These are phyloP conservation scores for Galeruca laticollis DNA, from an alignment of 2,888 invertebrate species.

Conservation along the genomic window DNA sequence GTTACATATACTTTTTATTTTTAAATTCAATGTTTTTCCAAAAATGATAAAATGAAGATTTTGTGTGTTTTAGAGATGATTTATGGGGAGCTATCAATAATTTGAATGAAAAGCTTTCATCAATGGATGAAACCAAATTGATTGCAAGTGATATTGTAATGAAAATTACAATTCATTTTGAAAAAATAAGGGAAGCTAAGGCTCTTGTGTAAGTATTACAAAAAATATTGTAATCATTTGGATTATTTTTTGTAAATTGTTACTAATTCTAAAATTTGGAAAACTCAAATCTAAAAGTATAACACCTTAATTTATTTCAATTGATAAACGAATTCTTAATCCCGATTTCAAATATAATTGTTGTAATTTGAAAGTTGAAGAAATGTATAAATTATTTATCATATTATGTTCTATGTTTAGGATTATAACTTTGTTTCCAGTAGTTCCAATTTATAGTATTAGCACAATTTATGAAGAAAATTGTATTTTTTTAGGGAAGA, in stretches of 20 bases:
- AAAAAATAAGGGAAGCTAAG: constrained; percentile 83
- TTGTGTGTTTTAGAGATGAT: constrained; percentile 73
- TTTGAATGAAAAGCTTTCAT: constrained; percentile 78
- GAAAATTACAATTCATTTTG: constrained; percentile 86
- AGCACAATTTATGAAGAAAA: neutral
- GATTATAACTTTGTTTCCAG: neutral
- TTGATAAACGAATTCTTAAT: too few relatives aligned
- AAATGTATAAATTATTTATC: too few relatives aligned
- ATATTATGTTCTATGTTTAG: too few relatives aligned
- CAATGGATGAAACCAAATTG: constrained; percentile 85
- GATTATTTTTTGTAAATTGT: too few relatives aligned
- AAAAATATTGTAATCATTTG: constrained; percentile 10
- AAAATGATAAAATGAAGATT: too few relatives aligned
- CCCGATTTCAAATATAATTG: too few relatives aligned
- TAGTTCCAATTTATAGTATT: neutral
- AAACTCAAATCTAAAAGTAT: too few relatives aligned
- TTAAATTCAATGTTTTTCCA: too few relatives aligned
- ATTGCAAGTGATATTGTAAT: constrained; percentile 86
- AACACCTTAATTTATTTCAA: too few relatives aligned
- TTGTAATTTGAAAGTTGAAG: too few relatives aligned
- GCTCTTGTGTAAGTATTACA: constrained; percentile 76
- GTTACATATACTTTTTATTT: too few relatives aligned
- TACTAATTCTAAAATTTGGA: too few relatives aligned
- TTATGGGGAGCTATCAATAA: constrained; percentile 85
- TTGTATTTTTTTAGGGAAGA: constrained; percentile 69